Percentiles rank a stretch among this genome's conserved stretches.
phyloP scores from a whole-genome alignment of 2,113 vertebrate genomes.

The Plotosus lineatus region DNA sequence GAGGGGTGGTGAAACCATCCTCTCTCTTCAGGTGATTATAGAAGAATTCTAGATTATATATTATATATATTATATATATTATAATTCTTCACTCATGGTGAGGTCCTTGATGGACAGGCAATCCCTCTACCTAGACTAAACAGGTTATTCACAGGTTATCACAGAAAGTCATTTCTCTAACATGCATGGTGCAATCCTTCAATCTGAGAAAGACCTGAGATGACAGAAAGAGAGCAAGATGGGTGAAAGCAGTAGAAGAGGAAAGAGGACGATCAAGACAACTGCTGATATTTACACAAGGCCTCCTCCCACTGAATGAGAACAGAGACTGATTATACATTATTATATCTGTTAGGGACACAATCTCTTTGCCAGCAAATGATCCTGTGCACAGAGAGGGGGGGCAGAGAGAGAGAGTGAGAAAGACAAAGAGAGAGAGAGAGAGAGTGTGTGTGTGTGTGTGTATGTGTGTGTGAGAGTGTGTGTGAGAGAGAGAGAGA shows the following conservation, averaged over 20 bases:
- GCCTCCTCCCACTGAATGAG: constrained; percentile 73
- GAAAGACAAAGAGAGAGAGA: not conserved
- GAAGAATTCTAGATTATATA: too few species aligned
- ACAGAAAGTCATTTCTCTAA: constrained; percentile 81
- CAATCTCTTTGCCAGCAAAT: constrained; percentile 75
- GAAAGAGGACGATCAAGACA: constrained; percentile 25
- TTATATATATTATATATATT: too few species aligned
- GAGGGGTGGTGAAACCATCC: too few species aligned
- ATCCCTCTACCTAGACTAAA: constrained; percentile 61
- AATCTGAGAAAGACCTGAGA: constrained; percentile 66
- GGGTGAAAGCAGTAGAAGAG: constrained; percentile 25
- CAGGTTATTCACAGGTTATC: constrained; percentile 83
- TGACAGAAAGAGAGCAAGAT: constrained; percentile 56
- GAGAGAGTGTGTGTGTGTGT: too few species aligned
- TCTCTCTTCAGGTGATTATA: too few species aligned
- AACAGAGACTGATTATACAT: constrained; percentile 79
- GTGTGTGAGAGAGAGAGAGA: constrained; percentile 3
- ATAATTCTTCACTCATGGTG: constrained; percentile 57
- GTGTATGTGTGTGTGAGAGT: too few species aligned
- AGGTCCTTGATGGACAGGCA: constrained; percentile 87
- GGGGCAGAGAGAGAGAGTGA: constrained; percentile 44
- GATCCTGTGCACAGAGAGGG: constrained; percentile 72
- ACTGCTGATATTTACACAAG: constrained; percentile 58
- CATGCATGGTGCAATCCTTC: constrained; percentile 77
- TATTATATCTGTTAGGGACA: constrained; percentile 72